Conservation (phyloP, 2,113 vertebrate species). For the Diadophis punctatus region DNA sequence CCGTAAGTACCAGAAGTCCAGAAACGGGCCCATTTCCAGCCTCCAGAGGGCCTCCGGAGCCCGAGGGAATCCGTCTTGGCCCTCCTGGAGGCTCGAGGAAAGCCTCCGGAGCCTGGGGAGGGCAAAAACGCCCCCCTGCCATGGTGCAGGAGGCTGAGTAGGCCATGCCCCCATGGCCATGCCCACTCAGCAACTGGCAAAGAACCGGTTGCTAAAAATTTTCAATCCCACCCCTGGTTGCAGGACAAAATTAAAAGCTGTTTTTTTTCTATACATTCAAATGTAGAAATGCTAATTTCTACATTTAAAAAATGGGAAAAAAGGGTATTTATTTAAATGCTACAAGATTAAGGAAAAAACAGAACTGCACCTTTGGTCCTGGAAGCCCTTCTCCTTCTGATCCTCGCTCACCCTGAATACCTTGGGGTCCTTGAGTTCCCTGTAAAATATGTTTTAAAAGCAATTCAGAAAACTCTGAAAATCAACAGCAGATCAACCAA, state of each 20-base stretch:
- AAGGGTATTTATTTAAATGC: neutral
- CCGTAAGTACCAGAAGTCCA: too few species aligned
- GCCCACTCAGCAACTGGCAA: too few species aligned
- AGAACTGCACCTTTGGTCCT: slow-evolving; percentile 80
- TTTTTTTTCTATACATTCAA: neutral
- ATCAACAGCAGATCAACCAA: slow-evolving; percentile 21
- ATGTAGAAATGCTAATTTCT: neutral
- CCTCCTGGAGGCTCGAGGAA: too few species aligned
- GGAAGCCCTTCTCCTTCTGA: slow-evolving; percentile 82
- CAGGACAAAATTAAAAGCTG: neutral
- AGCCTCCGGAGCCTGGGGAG: too few species aligned
- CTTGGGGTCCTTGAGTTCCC: slow-evolving; percentile 87
- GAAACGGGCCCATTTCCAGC: too few species aligned
- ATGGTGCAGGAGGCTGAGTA: too few species aligned
- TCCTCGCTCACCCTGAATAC: slow-evolving; percentile 84
- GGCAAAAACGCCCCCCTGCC: too few species aligned
- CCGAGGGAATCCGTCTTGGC: too few species aligned
- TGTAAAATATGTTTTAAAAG: slow-evolving; percentile 56
- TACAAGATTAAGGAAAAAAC: neutral
- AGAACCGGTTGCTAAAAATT: too few species aligned
- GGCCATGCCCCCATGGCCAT: too few species aligned
- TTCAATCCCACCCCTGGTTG: too few species aligned
- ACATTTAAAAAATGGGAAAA: neutral
- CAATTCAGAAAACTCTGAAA: neutral
- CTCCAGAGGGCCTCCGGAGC: too few species aligned